These are phyloP conservation scores for Tychaedon coryphoeus DNA, from an alignment of 2,113 vertebrate species.

Conservation along the genomic window DNA sequence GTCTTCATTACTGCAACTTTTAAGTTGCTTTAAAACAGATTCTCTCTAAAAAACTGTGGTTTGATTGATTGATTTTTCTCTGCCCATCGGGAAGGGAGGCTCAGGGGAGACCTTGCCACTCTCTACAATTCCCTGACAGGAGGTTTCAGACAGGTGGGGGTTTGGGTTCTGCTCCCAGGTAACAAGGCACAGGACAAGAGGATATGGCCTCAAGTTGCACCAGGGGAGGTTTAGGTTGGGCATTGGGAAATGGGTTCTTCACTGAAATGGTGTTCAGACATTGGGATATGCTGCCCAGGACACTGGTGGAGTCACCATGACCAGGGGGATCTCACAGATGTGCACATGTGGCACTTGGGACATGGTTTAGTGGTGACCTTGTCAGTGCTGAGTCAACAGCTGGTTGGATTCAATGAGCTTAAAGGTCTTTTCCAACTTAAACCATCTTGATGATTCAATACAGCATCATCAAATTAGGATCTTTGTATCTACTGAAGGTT, in stretches of 20 bases:
- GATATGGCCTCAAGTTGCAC: neutral
- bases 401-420: neutral
- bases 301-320: neutral
- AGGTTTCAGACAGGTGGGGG: neutral
- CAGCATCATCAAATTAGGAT: neutral
- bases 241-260: neutral
- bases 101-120: rapidly evolving
- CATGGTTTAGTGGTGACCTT: neutral
- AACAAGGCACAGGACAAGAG: neutral
- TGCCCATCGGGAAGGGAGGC: neutral
- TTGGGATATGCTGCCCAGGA: neutral
- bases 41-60: neutral
- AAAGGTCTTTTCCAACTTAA: neutral
- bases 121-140: too few relatives aligned
- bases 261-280: neutral
- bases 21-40: neutral
- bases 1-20: neutral
- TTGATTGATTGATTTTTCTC: neutral
- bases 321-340: rapidly evolving
- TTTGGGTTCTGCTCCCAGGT: neutral
- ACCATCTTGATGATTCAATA: neutral
- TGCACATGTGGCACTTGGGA: neutral
- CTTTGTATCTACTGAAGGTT: neutral
- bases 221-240: neutral
- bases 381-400: neutral